Base-by-base conservation (phyloP, 1,140 invertebrate species). In the Akabosia matsudoensis region DNA sequence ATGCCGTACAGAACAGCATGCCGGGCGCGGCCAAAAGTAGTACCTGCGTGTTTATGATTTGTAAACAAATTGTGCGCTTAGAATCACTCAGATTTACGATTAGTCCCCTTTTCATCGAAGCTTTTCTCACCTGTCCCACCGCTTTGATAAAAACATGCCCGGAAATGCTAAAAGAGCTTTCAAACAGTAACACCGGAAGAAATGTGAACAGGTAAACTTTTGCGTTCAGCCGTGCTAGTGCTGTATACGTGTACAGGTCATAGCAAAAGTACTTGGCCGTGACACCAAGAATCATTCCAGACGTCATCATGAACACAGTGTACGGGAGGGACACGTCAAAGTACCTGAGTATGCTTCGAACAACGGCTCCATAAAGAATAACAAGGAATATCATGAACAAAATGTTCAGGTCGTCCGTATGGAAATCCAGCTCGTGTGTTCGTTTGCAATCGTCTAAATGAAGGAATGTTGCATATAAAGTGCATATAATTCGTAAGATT, bases 161-260 rank as follows among this genome's bases (percentile, higher is more conserved):
- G 61, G 87, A 84, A 82, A 87, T 85, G 3, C 83, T 82, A 80
- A 86, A 87, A 1, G 86, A 85, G 4, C 85, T 85, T 78, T 88
- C 86, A 80, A 87, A 88, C 22, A 88, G 85, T 10, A 87, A 83
- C 14, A 86, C 83, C 0, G 86, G 86, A 30, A 87, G 81, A 78
- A 87, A 87, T 14, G 85, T 79, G 76, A 84, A 82, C n/a, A 87
- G 82, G 26, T 86, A 82, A 13, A 86, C 80, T 77, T 85, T 83
- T 0, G 85, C 84, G 52, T 85, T 82, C 3, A 84, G 80, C 7
- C 83, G 79, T 13, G 84, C 82, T 0, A 83, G 64, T 3, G 75
- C 72, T 10, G 82, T 83, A 61, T 79, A 83, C 14, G 45, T 1
- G 18, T 78, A 67, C 16, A 82, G 52, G 0, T 26, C 16, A 45